Percentiles rank a stretch among this genome's conserved stretches.
Evolutionary conservation across 2,113 vertebrate genomes (phyloP).

Genomic region (Barnardius zonarius): DNA sequence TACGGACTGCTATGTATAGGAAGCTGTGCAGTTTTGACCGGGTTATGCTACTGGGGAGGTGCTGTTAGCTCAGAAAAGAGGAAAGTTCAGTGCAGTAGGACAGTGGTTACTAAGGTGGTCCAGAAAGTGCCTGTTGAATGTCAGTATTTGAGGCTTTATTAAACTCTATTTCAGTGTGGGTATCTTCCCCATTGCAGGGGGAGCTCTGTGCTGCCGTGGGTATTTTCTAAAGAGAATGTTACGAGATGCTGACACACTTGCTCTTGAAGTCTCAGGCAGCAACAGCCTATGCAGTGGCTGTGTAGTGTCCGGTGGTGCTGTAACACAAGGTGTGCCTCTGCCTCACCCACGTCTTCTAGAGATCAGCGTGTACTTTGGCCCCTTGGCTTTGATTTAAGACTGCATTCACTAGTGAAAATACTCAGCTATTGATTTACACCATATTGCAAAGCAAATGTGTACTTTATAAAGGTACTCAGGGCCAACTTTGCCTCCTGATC

Average conservation of each 20-base stretch:
- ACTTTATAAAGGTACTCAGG: not conserved
- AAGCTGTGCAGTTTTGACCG: not conserved
- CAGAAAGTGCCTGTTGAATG: not conserved
- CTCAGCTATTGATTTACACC: not conserved
- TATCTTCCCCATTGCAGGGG: not conserved
- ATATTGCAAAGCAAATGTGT: not conserved
- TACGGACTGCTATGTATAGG: fast-evolving
- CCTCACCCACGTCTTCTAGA: not conserved
- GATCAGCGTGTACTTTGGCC: not conserved
- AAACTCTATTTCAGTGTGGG: not conserved
- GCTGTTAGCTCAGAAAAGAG: not conserved
- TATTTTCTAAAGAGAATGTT: not conserved
- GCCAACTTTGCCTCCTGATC: not conserved
- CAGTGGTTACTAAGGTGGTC: not conserved
- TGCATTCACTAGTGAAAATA: not conserved
- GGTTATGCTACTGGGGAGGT: not conserved
- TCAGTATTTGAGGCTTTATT: not conserved
- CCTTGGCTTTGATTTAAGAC: not conserved
- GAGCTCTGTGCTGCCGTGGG: fast-evolving
- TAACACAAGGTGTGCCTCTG: not conserved
- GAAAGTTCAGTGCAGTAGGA: not conserved
- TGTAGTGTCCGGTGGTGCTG: fast-evolving
- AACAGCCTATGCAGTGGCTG: fast-evolving
- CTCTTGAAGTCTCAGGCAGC: not conserved
- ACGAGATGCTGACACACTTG: not conserved